phyloP scores from a whole-genome alignment of 2,888 invertebrate genomes.

The Anoplius nigerrimus region DNA sequence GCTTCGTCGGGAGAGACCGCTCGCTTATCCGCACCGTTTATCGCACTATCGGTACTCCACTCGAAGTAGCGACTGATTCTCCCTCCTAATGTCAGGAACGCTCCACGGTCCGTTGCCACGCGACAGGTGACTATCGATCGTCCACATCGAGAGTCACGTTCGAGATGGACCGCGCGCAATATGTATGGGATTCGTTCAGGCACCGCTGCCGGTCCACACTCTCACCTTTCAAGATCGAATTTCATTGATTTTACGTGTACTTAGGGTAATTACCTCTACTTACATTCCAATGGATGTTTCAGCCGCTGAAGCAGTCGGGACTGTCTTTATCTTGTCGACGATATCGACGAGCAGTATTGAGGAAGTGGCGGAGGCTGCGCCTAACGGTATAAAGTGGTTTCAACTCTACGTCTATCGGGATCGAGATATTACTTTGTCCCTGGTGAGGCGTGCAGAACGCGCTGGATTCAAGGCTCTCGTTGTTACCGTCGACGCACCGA shows the following conservation, averaged over 20 bases:
- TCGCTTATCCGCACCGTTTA: too few relatives aligned
- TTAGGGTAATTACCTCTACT: conserved; percentile 44
- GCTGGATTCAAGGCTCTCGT: conserved; percentile 92
- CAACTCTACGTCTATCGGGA: conserved; percentile 94
- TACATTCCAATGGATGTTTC: too few relatives aligned
- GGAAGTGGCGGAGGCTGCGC: conserved; percentile 87
- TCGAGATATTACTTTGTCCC: conserved; percentile 81
- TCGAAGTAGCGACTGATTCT: too few relatives aligned
- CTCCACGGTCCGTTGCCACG: conserved; percentile 29
- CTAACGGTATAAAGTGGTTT: conserved; percentile 89
- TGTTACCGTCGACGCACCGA: conserved; percentile 91
- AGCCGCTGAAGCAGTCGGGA: conserved; percentile 87
- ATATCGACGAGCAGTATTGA: conserved; percentile 91
- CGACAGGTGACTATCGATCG: conserved; percentile 39
- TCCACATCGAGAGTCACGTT: too few relatives aligned
- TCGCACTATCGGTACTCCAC: too few relatives aligned
- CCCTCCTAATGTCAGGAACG: too few relatives aligned
- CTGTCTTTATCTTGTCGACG: conserved; percentile 89
- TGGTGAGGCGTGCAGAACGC: conserved; percentile 87
- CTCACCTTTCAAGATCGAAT: background rate
- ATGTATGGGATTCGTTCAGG: too few relatives aligned
- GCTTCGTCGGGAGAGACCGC: too few relatives aligned
- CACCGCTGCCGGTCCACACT: too few relatives aligned
- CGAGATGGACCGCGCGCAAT: too few relatives aligned
- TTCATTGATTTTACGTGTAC: conserved; percentile 4